These are phyloP conservation scores for Dendroctonus ponderosae DNA, from an alignment of 1,140 invertebrate genomes.

Conservation along the genomic window DNA sequence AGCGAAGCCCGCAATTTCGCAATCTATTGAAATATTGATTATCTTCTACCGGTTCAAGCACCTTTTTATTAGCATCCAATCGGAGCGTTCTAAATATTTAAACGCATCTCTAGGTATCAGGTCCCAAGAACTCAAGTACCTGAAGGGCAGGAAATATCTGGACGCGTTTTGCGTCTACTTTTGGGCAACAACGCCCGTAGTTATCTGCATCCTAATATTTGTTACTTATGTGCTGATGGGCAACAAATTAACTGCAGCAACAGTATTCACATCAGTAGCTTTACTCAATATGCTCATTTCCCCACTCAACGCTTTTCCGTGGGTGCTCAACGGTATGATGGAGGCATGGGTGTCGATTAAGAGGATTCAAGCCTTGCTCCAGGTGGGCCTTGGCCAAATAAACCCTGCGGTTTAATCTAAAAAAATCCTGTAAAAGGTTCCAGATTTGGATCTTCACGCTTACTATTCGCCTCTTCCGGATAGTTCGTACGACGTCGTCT, in stretches of 20 bases:
- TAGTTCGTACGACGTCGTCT: conserved; percentile 41
- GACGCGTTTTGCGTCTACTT: conserved; percentile 99
- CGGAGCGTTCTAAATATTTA: not conserved
- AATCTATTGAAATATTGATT: not conserved
- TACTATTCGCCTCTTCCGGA: conserved; percentile 47
- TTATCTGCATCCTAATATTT: conserved; percentile 92
- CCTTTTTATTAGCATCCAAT: conserved; percentile 9
- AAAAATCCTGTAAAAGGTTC: conserved; percentile 51
- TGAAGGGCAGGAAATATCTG: conserved; percentile 89
- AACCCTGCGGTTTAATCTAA: too few relatives aligned
- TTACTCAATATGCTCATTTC: conserved; percentile 94
- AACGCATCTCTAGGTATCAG: conserved; percentile 58
- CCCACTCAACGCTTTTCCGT: conserved; percentile 96
- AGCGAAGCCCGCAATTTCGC: not conserved
- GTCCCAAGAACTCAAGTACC: conserved; percentile 69
- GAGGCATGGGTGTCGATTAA: conserved; percentile 90
- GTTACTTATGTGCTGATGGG: conserved; percentile 82
- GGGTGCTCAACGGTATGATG: conserved; percentile 95
- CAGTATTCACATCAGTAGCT: conserved; percentile 92
- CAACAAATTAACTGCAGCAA: conserved; percentile 79
- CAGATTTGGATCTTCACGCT: conserved; percentile 59
- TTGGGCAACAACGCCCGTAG: conserved; percentile 97
- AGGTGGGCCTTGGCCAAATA: conserved; percentile 52
- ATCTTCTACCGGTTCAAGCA: not conserved
- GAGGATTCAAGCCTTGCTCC: conserved; percentile 73